Percentiles rank a stretch among this genome's conserved stretches.
Evolutionary conservation across 2,113 vertebrate species (phyloP).

Genomic region (Vombatus ursinus): DNA sequence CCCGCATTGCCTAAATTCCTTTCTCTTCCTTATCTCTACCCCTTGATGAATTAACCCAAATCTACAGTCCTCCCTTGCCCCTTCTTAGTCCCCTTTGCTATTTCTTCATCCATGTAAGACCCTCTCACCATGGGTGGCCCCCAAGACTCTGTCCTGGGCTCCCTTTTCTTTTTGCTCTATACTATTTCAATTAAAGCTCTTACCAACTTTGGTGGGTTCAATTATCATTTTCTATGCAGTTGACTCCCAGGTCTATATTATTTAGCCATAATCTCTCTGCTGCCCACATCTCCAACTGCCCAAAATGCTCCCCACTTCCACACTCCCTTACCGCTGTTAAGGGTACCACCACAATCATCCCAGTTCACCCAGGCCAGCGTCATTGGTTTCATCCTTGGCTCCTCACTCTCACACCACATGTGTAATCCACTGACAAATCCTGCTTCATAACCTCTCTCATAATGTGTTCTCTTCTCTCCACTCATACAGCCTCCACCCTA

Average conservation of each 20-base stretch:
- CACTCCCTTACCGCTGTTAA: not conserved
- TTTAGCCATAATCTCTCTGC: not conserved
- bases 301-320: not conserved
- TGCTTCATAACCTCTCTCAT: not conserved
- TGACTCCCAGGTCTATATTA: not conserved
- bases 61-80: not conserved
- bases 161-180: not conserved
- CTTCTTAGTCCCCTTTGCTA: not conserved
- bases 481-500: not conserved
- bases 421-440: not conserved
- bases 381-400: not conserved
- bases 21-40: not conserved
- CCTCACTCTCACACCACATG: not conserved
- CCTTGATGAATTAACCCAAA: not conserved
- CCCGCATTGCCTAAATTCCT: too few relatives aligned
- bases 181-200: not conserved
- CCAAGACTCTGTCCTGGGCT: not conserved
- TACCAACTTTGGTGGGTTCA: not conserved
- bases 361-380: not conserved
- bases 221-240: not conserved
- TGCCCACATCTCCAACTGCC: not conserved
- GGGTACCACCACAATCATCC: not conserved
- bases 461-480: not conserved
- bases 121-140: not conserved
- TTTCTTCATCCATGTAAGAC: not conserved